Evolutionary conservation across 1,140 invertebrate genomes (phyloP), one percentile per base, ranked within the genome.

Genomic region (Drosophila grimshawi): DNA sequence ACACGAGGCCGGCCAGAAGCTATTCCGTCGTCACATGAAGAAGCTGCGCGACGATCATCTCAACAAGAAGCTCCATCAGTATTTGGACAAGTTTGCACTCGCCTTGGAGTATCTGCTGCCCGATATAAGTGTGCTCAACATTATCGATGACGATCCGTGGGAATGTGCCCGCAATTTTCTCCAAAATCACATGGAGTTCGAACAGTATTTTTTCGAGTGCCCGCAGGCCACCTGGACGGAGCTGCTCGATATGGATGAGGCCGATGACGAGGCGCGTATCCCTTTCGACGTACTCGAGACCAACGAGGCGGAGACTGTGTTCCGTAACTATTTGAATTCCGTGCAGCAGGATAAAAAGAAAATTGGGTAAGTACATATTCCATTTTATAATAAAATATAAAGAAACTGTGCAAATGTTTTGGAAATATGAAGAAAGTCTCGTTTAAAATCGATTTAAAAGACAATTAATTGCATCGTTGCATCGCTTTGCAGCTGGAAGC

Each of bases 281-380:
- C 98, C 98, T 2, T 97, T 97, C 90, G 97, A 98, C 92, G 96
- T 99, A 55, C 93, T 99, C 7, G 96, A 97, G 80, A 97, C 97
- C 3, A 95, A 95, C 49, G 98, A 99, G 92, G 97, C 97, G 8
- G 97, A 98, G 93, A 96, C 95, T 1, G 96, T 97, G 5, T 99
- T 97, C 93, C 96, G 96, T 91, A 98, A 97, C 86, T 97, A 98
- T 93, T 94, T 98, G 30, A 97, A 97, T 92, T 95, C 96, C 55
- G 94, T 98, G 32, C 97, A 98, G 90, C 96, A 97, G 90, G 97
- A 98, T 91, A 96, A 98, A 85, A 96, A 97, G 90, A 96, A 97
- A 93, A 94, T 96, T 86, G 97, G 98, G 97, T 98, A 94, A 95
- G 96, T 57, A 51, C 19, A 3, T 41, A 41, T 10, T 10, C 10